Conservation (phyloP, 2,888 invertebrate genomes). For the Fragum fragum region DNA sequence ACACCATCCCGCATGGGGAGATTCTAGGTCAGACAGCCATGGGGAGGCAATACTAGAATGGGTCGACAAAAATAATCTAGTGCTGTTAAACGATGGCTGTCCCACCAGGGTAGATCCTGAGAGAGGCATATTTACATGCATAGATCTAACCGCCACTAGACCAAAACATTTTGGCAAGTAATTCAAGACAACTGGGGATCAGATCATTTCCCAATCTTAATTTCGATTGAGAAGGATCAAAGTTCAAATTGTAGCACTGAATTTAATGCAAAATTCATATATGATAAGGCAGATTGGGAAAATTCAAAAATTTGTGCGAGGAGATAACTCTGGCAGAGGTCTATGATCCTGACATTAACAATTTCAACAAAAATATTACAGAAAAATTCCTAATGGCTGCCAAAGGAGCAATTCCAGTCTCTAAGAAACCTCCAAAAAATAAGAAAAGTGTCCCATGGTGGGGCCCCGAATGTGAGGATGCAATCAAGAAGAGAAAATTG, state of each 20-base stretch:
- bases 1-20: conserved; percentile 24
- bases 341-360: not conserved
- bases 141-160: conserved; percentile 16
- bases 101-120: conserved; percentile 11
- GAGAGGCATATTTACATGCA: not conserved
- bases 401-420: conserved; percentile 1
- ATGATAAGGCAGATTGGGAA: conserved; percentile 17
- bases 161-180: conserved; percentile 12
- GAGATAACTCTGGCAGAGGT: conserved; percentile 18
- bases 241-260: not conserved
- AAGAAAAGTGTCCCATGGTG: conserved; percentile 18
- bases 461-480: not conserved
- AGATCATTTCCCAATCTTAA: conserved; percentile 32
- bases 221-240: not conserved
- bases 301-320: not conserved
- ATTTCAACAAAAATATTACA: too few species aligned
- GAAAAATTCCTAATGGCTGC: conserved; percentile 1
- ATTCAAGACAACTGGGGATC: conserved; percentile 21
- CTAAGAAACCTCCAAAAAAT: too few species aligned
- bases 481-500: conserved; percentile 14
- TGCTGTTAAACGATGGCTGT: conserved; percentile 29
- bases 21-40: not conserved
- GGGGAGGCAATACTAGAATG: conserved; percentile 20
- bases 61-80: conserved; percentile 19
- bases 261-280: conserved; percentile 3